Conservation (phyloP, 2,797 vertebrate species). For the Meda fulgida region DNA sequence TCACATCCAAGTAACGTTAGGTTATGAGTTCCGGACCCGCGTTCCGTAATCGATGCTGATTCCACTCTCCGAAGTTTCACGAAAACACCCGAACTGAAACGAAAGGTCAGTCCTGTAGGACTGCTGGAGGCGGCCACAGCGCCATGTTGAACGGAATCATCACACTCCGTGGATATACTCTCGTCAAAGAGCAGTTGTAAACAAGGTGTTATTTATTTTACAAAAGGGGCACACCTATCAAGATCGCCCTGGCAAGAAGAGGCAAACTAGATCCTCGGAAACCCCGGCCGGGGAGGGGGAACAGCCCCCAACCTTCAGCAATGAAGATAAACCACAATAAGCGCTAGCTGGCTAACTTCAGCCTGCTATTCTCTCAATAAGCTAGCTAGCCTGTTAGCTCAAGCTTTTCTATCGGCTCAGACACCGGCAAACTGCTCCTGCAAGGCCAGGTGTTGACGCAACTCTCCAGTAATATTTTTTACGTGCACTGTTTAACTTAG, state of each 20-base stretch:
- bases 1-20: slow-evolving; percentile 12
- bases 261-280: slow-evolving; percentile 79
- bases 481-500: slow-evolving; percentile 72
- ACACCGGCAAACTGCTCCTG: slow-evolving; percentile 76
- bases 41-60: slow-evolving; percentile 1
- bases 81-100: slow-evolving; percentile 61
- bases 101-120: slow-evolving; percentile 94
- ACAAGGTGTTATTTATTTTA: slow-evolving; percentile 77
- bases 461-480: slow-evolving; percentile 62
- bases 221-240: slow-evolving; percentile 82
- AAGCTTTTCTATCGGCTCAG: slow-evolving; percentile 66
- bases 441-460: slow-evolving; percentile 55
- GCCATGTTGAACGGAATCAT: slow-evolving; percentile 97
- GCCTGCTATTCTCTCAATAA: slow-evolving; percentile 83
- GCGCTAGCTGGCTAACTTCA: slow-evolving; percentile 63
- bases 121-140: slow-evolving; percentile 97
- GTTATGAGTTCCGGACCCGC: neutral
- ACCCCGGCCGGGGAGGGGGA: slow-evolving; percentile 90
- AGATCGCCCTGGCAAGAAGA: slow-evolving; percentile 81
- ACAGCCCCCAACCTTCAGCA: slow-evolving; percentile 83
- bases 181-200: slow-evolving; percentile 77
- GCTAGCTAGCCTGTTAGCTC: slow-evolving; percentile 68
- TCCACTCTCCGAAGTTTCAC: slow-evolving; percentile 79
- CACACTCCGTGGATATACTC: slow-evolving; percentile 80
- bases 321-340: slow-evolving; percentile 66